Percentiles rank a stretch among this genome's conserved stretches.
These are phyloP conservation scores for Anticlea derivata DNA, from an alignment of 2,888 invertebrate genomes.

Conservation along the genomic window DNA sequence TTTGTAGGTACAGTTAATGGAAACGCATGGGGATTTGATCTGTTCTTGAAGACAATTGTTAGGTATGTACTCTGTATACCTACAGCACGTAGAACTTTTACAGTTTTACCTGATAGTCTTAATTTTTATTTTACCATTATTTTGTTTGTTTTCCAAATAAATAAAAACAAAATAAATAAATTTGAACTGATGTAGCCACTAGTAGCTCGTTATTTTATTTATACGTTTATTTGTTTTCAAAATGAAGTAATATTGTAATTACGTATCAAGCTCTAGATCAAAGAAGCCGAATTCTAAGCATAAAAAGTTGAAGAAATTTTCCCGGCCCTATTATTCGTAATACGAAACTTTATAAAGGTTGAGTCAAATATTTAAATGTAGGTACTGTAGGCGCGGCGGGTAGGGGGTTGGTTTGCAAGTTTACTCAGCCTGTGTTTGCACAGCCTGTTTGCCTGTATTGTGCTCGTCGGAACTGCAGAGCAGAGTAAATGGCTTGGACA, in stretches of 20 bases:
- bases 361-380: slow-evolving; percentile 31
- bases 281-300: slow-evolving; percentile 15
- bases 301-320: slow-evolving; percentile 20
- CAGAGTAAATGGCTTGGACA: slow-evolving; percentile 6
- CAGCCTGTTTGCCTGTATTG: slow-evolving; percentile 64
- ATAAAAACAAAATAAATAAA: too few relatives aligned
- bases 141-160: too few relatives aligned
- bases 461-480: slow-evolving; percentile 31
- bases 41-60: slow-evolving; percentile 6
- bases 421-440: slow-evolving; percentile 62
- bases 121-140: too few relatives aligned
- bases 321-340: slow-evolving; percentile 19
- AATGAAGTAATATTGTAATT: slow-evolving; percentile 20
- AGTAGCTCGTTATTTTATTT: neutral
- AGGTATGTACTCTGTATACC: neutral
- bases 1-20: slow-evolving; percentile 22
- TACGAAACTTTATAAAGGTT: slow-evolving; percentile 29
- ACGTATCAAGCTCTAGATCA: slow-evolving; percentile 24
- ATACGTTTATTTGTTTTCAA: slow-evolving; percentile 14
- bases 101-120: too few relatives aligned
- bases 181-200: too few relatives aligned
- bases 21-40: slow-evolving; percentile 15
- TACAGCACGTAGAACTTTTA: too few relatives aligned
- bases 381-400: slow-evolving; percentile 27
- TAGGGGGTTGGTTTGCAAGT: slow-evolving; percentile 51